phyloP scores from a whole-genome alignment of 2,797 vertebrate species.

The Myioborus melanocephalus region DNA sequence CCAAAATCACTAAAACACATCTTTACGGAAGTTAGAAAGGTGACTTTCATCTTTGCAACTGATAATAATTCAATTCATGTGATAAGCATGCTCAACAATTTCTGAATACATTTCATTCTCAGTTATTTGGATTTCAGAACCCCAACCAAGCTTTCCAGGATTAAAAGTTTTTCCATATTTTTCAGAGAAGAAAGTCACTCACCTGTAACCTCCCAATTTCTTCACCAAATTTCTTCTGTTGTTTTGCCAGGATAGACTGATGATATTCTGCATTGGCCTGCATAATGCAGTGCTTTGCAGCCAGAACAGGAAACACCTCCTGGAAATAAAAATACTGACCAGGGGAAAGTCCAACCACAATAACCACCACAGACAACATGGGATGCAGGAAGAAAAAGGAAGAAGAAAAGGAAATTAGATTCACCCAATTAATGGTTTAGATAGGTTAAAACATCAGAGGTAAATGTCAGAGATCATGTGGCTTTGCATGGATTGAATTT shows the following conservation, averaged over 20 bases:
- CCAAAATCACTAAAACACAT: neutral
- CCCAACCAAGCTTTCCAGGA: neutral
- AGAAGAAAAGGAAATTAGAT: constrained; percentile 81
- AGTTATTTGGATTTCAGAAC: neutral
- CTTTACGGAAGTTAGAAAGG: neutral
- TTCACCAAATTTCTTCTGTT: constrained; percentile 97
- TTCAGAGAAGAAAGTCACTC: neutral
- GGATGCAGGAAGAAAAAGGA: constrained; percentile 83
- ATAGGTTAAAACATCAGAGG: constrained; percentile 69
- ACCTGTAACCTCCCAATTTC: constrained; percentile 97
- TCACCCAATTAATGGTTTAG: constrained; percentile 76
- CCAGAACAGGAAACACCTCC: constrained; percentile 97
- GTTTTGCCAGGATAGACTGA: constrained; percentile 91
- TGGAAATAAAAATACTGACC: constrained; percentile 99
- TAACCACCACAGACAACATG: constrained; percentile 86
- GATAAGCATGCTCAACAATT: neutral
- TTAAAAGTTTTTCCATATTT: neutral
- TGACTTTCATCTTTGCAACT: neutral
- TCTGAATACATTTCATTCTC: neutral
- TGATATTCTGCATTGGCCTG: constrained; percentile 95
- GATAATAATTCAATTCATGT: neutral
- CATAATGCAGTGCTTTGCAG: constrained; percentile 98
- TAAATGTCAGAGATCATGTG: constrained; percentile 47
- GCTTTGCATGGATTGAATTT: constrained; percentile 40
- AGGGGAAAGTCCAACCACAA: constrained; percentile 89